These are phyloP conservation scores for Emmelina monodactyla DNA, from an alignment of 2,888 invertebrate genomes.

Conservation along the genomic window DNA sequence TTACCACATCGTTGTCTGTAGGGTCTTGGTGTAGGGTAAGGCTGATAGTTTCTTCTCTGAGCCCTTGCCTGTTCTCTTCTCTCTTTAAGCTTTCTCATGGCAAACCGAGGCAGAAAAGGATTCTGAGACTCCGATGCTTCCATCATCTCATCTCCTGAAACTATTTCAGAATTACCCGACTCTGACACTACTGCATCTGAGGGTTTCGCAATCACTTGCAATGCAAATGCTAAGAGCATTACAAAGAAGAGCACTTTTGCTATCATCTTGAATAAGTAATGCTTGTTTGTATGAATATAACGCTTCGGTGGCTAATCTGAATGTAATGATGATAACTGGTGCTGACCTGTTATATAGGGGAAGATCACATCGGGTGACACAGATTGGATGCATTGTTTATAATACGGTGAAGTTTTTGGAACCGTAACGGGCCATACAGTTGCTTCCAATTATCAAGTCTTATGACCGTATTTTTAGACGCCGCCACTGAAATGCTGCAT, in stretches of 20 bases:
- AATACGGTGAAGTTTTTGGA: slow-evolving; percentile 41
- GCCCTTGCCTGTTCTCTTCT: slow-evolving; percentile 34
- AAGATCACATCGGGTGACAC: slow-evolving; percentile 37
- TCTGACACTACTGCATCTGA: background rate
- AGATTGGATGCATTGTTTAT: slow-evolving; percentile 54
- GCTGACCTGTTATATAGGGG: slow-evolving; percentile 41
- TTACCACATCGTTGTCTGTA: slow-evolving; percentile 12
- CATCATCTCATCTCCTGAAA: slow-evolving; percentile 35
- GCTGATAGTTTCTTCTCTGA: slow-evolving; percentile 24
- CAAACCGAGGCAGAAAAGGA: slow-evolving; percentile 48
- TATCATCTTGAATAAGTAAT: slow-evolving; percentile 21
- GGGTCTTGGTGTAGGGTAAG: slow-evolving; percentile 16
- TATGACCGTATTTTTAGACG: slow-evolving; percentile 36
- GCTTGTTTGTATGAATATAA: slow-evolving; percentile 1
- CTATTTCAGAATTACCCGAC: slow-evolving; percentile 10
- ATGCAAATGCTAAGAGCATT: slow-evolving; percentile 20
- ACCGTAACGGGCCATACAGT: slow-evolving; percentile 52
- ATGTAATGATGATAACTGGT: slow-evolving; percentile 23
- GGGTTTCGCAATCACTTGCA: background rate
- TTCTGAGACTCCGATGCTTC: slow-evolving; percentile 45
- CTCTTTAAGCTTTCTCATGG: slow-evolving; percentile 45
- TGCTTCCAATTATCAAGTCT: slow-evolving; percentile 51
- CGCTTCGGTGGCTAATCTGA: slow-evolving; percentile 28
- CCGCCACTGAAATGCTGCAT: too few species aligned
- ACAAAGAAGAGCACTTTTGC: slow-evolving; percentile 20